Percentiles rank a stretch among this genome's conserved stretches.
These are phyloP conservation scores for Antedon mediterranea DNA, from an alignment of 53 echinoderm and acorn worm species.

Conservation along the genomic window DNA sequence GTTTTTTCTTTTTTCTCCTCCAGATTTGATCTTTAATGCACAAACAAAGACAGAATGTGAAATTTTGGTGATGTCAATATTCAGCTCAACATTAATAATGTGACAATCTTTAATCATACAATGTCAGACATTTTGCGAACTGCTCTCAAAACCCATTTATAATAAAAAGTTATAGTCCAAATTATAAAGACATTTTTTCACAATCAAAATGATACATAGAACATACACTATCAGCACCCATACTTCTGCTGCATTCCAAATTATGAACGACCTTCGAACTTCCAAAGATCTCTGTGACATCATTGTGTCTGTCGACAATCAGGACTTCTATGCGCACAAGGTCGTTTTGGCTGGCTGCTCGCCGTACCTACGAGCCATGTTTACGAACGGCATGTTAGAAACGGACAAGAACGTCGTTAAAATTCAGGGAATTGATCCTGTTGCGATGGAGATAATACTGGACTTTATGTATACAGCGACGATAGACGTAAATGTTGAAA, in stretches of 20 bases:
- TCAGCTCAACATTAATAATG: no score
- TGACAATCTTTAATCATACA: no score
- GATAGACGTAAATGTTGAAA: slow-evolving; percentile 88
- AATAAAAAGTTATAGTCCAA: no score
- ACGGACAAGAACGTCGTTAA: slow-evolving; percentile 77
- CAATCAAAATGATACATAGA: neutral
- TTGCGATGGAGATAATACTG: slow-evolving; percentile 98
- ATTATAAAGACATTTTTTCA: neutral
- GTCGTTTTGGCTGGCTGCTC: slow-evolving; percentile 96
- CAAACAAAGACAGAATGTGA: no score
- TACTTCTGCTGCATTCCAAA: slow-evolving; percentile 1
- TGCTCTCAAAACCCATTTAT: no score
- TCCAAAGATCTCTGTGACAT: slow-evolving; percentile 81
- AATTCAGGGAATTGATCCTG: slow-evolving; percentile 90
- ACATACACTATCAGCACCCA: neutral
- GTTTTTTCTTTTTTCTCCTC: no score
- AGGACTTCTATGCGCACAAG: slow-evolving; percentile 76
- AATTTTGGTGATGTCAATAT: no score
- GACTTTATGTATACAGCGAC: slow-evolving; percentile 95
- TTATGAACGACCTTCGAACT: slow-evolving; percentile 82
- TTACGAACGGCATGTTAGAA: slow-evolving; percentile 98
- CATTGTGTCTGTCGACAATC: slow-evolving; percentile 70
- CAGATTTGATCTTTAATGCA: no score
- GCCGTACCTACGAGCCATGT: slow-evolving; percentile 96
- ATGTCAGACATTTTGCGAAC: no score